phyloP scores from a whole-genome alignment of 2,797 vertebrate genomes.

The Pseudotriccus pelzelni region DNA sequence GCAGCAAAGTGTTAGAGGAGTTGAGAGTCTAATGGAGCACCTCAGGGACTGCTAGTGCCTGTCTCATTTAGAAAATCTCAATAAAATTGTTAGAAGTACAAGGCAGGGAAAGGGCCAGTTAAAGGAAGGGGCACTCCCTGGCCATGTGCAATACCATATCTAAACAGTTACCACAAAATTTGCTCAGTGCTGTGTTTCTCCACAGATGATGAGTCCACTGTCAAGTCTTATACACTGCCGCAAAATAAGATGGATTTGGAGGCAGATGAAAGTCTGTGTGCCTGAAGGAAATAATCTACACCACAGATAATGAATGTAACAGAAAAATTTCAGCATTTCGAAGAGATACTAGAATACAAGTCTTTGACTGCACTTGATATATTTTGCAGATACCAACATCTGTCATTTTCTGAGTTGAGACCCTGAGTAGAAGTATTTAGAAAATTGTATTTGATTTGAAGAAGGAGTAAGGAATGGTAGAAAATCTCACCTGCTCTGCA shows the following conservation, averaged over 20 bases:
- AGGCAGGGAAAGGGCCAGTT: background rate
- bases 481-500: background rate
- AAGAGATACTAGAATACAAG: background rate
- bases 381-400: background rate
- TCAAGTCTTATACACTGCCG: background rate
- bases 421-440: background rate
- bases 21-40: background rate
- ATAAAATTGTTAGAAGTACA: background rate
- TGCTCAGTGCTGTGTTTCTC: background rate
- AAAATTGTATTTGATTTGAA: background rate
- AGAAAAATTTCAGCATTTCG: background rate
- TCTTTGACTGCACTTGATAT: background rate
- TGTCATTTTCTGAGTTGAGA: background rate
- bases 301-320: background rate
- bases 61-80: background rate
- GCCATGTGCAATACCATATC: background rate
- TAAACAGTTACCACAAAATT: background rate
- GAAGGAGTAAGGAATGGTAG: background rate
- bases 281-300: background rate
- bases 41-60: background rate
- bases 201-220: background rate
- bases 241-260: background rate
- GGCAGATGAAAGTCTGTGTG: background rate
- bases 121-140: background rate
- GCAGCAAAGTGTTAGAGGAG: background rate